Percentiles rank a stretch among this genome's conserved stretches.
Conservation (phyloP, 2,797 vertebrate species). For the Alcedo atthis region DNA sequence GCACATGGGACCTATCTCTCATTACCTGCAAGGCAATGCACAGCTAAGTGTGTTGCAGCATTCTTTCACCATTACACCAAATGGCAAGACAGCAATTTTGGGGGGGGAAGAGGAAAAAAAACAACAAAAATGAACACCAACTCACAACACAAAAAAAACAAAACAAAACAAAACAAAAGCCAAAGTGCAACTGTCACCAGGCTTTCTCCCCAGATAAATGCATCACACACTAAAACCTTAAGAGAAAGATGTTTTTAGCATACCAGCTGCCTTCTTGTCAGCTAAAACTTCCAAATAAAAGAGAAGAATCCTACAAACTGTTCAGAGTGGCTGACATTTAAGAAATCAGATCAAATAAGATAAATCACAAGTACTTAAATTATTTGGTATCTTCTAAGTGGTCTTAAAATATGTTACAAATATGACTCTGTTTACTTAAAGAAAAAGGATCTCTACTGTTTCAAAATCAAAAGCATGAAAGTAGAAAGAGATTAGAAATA, state of each 20-base stretch:
- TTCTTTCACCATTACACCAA: background rate
- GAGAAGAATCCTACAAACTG: background rate
- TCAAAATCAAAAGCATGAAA: background rate
- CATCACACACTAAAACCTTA: background rate
- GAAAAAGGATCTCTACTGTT: background rate
- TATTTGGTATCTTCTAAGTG: background rate
- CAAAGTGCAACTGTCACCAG: background rate
- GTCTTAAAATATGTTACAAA: background rate
- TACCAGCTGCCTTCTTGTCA: conserved; percentile 1
- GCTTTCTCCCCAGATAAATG: background rate
- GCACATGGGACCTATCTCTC: background rate
- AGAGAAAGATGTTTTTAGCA: conserved; percentile 11
- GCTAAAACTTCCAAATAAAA: background rate
- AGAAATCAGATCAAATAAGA: conserved; percentile 1
- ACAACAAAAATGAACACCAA: too few species aligned
- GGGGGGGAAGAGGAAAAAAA: too few species aligned
- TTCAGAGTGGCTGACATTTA: background rate
- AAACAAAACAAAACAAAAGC: background rate
- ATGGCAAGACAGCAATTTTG: background rate
- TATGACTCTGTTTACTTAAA: background rate
- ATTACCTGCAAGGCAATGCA: background rate
- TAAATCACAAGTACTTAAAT: background rate
- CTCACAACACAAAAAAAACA: background rate
- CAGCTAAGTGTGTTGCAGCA: background rate
- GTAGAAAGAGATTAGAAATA: background rate